phyloP scores from a whole-genome alignment of 2,113 vertebrate species.

The Abramis brama region DNA sequence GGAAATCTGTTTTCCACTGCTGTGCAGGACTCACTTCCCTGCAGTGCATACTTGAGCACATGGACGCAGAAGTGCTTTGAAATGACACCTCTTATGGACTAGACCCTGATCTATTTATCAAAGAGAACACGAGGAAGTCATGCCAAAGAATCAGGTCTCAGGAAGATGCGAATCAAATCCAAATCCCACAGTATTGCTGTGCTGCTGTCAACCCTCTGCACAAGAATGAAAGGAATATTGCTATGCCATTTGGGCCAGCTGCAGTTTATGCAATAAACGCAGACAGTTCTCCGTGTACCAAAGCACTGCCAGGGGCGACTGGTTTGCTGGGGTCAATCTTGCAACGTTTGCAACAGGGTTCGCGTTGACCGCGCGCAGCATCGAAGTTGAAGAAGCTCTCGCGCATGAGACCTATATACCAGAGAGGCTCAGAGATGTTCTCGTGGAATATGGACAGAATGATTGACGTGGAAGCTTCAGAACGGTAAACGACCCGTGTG shows the following conservation, averaged over 20 bases:
- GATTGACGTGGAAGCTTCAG: slow-evolving; percentile 61
- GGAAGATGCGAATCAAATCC: slow-evolving; percentile 9
- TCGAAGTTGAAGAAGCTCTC: slow-evolving; percentile 19
- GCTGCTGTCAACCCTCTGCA: slow-evolving; percentile 47
- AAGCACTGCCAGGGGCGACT: slow-evolving; percentile 32
- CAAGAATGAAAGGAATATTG: slow-evolving; percentile 22
- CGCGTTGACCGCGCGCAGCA: slow-evolving; percentile 28
- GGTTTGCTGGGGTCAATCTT: slow-evolving; percentile 3
- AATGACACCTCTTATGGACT: slow-evolving; percentile 34
- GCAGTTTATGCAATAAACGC: slow-evolving; percentile 32
- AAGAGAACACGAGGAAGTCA: slow-evolving; percentile 69
- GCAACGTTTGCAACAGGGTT: slow-evolving; percentile 18
- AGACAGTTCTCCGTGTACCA: slow-evolving; percentile 15
- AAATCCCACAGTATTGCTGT: slow-evolving; percentile 18
- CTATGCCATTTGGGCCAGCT: slow-evolving; percentile 15
- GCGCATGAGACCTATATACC: slow-evolving; percentile 17
- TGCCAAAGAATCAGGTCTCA: slow-evolving; percentile 68
- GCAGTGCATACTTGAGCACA: slow-evolving; percentile 27
- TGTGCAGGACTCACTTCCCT: slow-evolving; percentile 40
- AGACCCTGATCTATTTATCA: slow-evolving; percentile 52
- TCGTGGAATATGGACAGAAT: slow-evolving; percentile 64
- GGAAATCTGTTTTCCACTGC: slow-evolving; percentile 35
- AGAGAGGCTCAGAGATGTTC: slow-evolving; percentile 27
- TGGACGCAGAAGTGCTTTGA: slow-evolving; percentile 39
- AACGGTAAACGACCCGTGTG: slow-evolving; percentile 65